Evolutionary conservation across 2,888 invertebrate genomes (phyloP).

Genomic region (Aporophyla lueneburgensis): DNA sequence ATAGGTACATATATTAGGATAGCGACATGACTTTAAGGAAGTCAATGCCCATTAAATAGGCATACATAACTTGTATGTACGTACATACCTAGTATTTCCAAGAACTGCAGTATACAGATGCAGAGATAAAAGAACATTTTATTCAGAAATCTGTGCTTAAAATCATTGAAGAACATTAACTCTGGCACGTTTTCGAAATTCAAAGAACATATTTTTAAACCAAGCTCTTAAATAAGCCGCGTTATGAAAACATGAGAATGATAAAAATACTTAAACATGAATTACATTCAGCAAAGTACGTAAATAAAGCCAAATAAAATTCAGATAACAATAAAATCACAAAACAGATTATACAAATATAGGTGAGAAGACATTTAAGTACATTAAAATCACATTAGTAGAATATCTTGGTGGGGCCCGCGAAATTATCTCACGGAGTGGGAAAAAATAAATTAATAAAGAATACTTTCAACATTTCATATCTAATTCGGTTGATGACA

Average conservation of each 20-base stretch:
- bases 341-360: slow-evolving; percentile 84
- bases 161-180: slow-evolving; percentile 43
- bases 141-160: slow-evolving; percentile 36
- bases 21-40: slow-evolving; percentile 17
- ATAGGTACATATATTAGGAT: slow-evolving; percentile 9
- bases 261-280: slow-evolving; percentile 65
- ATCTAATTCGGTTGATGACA: slow-evolving; percentile 80
- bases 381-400: slow-evolving; percentile 91
- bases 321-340: slow-evolving; percentile 72
- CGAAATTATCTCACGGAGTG: slow-evolving; percentile 84
- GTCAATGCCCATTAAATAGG: slow-evolving; percentile 21
- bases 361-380: slow-evolving; percentile 85
- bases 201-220: slow-evolving; percentile 33
- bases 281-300: slow-evolving; percentile 64
- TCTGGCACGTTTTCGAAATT: slow-evolving; percentile 48
- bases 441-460: slow-evolving; percentile 88
- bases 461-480: slow-evolving; percentile 81
- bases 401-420: slow-evolving; percentile 81
- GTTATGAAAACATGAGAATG: slow-evolving; percentile 52
- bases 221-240: slow-evolving; percentile 55
- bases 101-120: slow-evolving; percentile 25
- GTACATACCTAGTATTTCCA: slow-evolving; percentile 16
- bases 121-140: slow-evolving; percentile 22
- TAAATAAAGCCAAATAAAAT: slow-evolving; percentile 69
- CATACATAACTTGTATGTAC: slow-evolving; percentile 1